These are phyloP conservation scores for Tupaia chinensis DNA, from an alignment of 2,113 vertebrate species.

Conservation along the genomic window DNA sequence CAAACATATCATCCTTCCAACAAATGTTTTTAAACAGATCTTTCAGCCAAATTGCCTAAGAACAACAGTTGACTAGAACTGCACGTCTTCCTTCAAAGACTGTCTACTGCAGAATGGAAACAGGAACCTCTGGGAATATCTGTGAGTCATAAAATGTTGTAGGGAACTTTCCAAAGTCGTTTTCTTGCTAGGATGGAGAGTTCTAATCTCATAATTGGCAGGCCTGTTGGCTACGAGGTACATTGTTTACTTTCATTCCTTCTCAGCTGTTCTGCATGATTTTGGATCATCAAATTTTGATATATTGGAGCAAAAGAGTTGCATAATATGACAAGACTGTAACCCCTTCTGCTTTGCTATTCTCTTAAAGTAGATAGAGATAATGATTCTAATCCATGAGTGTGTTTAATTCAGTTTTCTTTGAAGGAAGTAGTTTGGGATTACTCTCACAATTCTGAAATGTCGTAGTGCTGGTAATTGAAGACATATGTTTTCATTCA, in stretches of 20 bases:
- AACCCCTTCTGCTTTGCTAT: neutral
- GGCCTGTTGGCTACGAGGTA: conserved; percentile 31
- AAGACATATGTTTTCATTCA: conserved; percentile 48
- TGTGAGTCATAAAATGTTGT: conserved; percentile 68
- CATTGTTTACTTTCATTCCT: conserved; percentile 73
- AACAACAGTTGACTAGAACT: conserved; percentile 65
- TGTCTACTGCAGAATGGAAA: conserved; percentile 57
- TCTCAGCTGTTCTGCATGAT: conserved; percentile 65
- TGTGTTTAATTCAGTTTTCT: conserved; percentile 48
- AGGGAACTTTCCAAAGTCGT: conserved; percentile 64
- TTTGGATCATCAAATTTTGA: conserved; percentile 61
- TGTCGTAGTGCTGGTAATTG: conserved; percentile 57
- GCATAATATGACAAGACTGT: conserved; percentile 21
- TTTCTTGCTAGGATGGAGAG: conserved; percentile 66
- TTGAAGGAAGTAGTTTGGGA: conserved; percentile 61
- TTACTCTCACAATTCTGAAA: conserved; percentile 57
- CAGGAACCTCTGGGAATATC: conserved; percentile 59
- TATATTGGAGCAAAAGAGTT: conserved; percentile 48
- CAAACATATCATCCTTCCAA: conserved; percentile 73
- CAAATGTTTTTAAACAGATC: conserved; percentile 71
- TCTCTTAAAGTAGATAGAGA: conserved; percentile 58
- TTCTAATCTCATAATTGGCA: conserved; percentile 71
- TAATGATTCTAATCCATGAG: neutral
- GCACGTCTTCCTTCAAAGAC: conserved; percentile 60
- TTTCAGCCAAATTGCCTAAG: conserved; percentile 75